phyloP scores from a whole-genome alignment of 2,797 vertebrate genomes.

The Gymnoscopelus braueri region DNA sequence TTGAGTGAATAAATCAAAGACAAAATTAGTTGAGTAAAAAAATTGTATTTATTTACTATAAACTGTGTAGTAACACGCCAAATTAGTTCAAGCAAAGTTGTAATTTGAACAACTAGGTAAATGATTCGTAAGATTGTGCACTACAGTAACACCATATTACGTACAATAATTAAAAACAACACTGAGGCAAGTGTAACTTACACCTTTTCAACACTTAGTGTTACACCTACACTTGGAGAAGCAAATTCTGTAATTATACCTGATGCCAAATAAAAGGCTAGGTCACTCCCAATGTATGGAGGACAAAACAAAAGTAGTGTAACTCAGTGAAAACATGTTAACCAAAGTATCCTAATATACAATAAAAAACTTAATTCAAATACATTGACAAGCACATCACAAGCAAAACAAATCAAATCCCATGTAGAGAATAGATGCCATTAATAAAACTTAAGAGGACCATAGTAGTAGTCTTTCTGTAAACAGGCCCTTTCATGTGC shows the following conservation, averaged over 20 bases:
- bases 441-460: constrained; percentile 29
- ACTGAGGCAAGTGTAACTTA: constrained; percentile 38
- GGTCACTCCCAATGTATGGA: constrained; percentile 28
- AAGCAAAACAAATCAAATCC: constrained; percentile 22
- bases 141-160: constrained; percentile 37
- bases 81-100: constrained; percentile 45
- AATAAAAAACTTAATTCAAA: constrained; percentile 22
- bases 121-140: constrained; percentile 34
- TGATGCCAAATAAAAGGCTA: constrained; percentile 41
- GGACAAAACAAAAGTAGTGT: constrained; percentile 35
- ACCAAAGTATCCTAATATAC: constrained; percentile 39
- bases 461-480: constrained; percentile 28
- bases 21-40: constrained; percentile 60
- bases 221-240: constrained; percentile 40
- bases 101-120: constrained; percentile 37
- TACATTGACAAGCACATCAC: constrained; percentile 33
- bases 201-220: constrained; percentile 39
- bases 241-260: constrained; percentile 29
- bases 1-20: constrained; percentile 20
- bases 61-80: constrained; percentile 65
- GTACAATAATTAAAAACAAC: constrained; percentile 34
- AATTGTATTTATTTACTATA: constrained; percentile 72
- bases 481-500: constrained; percentile 43
- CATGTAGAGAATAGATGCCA: constrained; percentile 32
- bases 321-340: constrained; percentile 22